A percentile compares a stretch with the other conserved stretches of the same genome.
Evolutionary conservation across 2,888 invertebrate species (phyloP).

Genomic region (Luperina nickerlii): DNA sequence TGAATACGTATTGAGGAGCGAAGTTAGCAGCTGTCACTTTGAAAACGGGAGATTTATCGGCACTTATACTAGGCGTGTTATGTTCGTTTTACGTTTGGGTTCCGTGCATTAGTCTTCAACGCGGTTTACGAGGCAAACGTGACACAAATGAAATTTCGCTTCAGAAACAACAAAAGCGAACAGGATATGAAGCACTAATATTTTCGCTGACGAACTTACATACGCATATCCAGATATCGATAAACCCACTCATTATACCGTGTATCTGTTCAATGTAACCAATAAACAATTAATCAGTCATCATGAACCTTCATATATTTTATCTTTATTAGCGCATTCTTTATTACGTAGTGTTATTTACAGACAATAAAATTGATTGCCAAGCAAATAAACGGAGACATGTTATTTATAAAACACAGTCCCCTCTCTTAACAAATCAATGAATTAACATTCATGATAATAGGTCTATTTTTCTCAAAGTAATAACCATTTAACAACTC

Average conservation of each 20-base stretch:
- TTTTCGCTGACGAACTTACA: conserved; percentile 36
- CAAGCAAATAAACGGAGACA: conserved; percentile 36
- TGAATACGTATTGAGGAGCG: conserved; percentile 52
- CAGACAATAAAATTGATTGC: conserved; percentile 42
- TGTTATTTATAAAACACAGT: conserved; percentile 30
- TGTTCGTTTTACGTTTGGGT: conserved; percentile 67
- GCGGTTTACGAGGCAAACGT: conserved; percentile 72
- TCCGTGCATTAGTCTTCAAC: conserved; percentile 68
- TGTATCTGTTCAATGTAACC: conserved; percentile 28
- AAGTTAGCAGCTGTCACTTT: conserved; percentile 67
- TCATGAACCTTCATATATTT: conserved; percentile 28
- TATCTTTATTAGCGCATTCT: conserved; percentile 30
- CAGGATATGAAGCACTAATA: conserved; percentile 44
- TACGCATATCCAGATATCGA: conserved; percentile 24
- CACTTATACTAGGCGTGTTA: conserved; percentile 59
- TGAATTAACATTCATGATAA: conserved; percentile 34
- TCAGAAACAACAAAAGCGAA: conserved; percentile 52
- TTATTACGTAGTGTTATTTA: conserved; percentile 38
- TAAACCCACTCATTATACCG: conserved; percentile 12
- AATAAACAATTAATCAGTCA: conserved; percentile 38
- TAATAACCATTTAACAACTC: conserved; percentile 41
- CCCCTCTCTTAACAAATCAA: conserved; percentile 26
- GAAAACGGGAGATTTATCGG: conserved; percentile 68
- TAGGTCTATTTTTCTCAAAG: conserved; percentile 33
- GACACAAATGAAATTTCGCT: conserved; percentile 62